These are phyloP conservation scores for Phoxinus dragarum DNA, from an alignment of 2,797 vertebrate genomes.

Conservation along the genomic window DNA sequence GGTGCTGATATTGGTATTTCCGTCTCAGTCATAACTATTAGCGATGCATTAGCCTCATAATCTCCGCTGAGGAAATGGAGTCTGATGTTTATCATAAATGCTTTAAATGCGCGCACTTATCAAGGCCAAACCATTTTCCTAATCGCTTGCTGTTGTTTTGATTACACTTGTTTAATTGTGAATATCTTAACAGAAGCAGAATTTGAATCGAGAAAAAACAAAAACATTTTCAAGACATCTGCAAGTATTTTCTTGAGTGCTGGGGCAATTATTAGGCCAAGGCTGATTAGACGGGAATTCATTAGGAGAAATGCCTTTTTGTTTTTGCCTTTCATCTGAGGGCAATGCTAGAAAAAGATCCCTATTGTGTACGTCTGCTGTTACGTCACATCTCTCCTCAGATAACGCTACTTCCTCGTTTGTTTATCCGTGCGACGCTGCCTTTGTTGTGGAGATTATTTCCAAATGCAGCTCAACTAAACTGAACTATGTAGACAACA, in stretches of 20 bases:
- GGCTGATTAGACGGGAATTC: slow-evolving; percentile 65
- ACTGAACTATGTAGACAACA: neutral
- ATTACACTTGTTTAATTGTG: slow-evolving; percentile 64
- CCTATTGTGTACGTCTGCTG: slow-evolving; percentile 34
- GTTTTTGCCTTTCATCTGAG: slow-evolving; percentile 63
- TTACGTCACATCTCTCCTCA: slow-evolving; percentile 39
- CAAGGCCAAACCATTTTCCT: slow-evolving; percentile 57
- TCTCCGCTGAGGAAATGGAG: slow-evolving; percentile 59
- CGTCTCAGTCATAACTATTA: slow-evolving; percentile 50
- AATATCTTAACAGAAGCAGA: slow-evolving; percentile 61
- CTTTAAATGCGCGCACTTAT: slow-evolving; percentile 59
- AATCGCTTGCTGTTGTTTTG: slow-evolving; percentile 57
- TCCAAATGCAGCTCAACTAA: neutral
- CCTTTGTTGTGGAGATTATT: slow-evolving; percentile 27
- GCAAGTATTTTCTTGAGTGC: slow-evolving; percentile 59
- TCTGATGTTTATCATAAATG: slow-evolving; percentile 63
- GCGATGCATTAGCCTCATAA: slow-evolving; percentile 55
- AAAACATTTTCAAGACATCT: slow-evolving; percentile 61
- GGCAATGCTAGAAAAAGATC: slow-evolving; percentile 15
- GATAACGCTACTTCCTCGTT: slow-evolving; percentile 40
- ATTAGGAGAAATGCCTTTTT: slow-evolving; percentile 63
- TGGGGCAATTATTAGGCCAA: slow-evolving; percentile 62
- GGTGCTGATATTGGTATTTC: slow-evolving; percentile 57
- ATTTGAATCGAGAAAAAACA: slow-evolving; percentile 43
- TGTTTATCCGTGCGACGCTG: neutral